A percentile compares a stretch with the other conserved stretches of the same genome.
Evolutionary conservation across 2,888 invertebrate genomes (phyloP).

Genomic region (Hydraecia micacea): DNA sequence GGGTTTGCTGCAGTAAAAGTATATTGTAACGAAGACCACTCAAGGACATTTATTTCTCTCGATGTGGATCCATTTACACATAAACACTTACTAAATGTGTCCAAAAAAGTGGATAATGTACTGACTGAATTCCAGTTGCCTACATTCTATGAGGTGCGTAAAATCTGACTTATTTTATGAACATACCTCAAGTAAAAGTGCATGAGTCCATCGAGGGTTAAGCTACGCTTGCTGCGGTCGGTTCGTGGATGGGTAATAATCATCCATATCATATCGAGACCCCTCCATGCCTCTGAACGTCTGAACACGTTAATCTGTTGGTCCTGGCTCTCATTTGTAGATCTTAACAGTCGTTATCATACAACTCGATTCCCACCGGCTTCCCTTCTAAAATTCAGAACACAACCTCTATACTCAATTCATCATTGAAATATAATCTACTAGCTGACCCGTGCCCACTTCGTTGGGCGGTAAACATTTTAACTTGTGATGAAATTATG

Average conservation of each 20-base stretch:
- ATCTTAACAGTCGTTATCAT: not conserved
- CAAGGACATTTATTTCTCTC: conserved; percentile 95
- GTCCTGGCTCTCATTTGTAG: not conserved
- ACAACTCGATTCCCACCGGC: too few relatives aligned
- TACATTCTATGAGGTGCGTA: conserved; percentile 93
- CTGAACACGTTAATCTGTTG: not conserved
- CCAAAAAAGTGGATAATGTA: conserved; percentile 91
- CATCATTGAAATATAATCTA: too few relatives aligned
- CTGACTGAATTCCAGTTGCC: conserved; percentile 94
- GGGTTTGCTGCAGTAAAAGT: conserved; percentile 91
- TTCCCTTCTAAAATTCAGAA: too few relatives aligned
- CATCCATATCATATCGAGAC: not conserved
- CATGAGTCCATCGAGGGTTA: not conserved
- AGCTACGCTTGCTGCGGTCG: not conserved
- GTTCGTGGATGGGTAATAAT: not conserved
- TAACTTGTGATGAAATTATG: too few relatives aligned
- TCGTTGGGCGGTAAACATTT: too few relatives aligned
- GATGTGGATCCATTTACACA: conserved; percentile 90
- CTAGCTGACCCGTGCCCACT: too few relatives aligned
- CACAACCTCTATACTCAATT: too few relatives aligned
- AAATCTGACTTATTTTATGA: not conserved
- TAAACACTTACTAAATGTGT: conserved; percentile 90
- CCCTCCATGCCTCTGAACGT: not conserved
- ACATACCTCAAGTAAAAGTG: not conserved
- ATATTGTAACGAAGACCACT: conserved; percentile 95